Evolutionary conservation across 2,113 vertebrate species (phyloP).

Genomic region (Corynorhinus townsendii): DNA sequence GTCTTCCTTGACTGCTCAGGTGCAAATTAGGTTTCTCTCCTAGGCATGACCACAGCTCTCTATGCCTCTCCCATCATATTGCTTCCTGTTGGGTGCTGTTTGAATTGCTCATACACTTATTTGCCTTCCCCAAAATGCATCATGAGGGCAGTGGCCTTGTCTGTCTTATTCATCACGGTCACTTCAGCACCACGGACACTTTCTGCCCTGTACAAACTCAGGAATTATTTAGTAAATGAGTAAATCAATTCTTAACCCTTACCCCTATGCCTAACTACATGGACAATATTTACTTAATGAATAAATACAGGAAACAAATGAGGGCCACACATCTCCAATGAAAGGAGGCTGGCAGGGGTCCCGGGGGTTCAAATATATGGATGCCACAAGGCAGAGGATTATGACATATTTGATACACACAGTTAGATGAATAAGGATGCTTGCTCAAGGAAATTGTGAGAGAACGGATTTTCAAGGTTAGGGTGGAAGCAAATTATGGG

Average conservation of each 20-base stretch:
- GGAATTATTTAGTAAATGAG: background rate
- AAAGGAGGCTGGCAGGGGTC: background rate
- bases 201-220: background rate
- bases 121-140: background rate
- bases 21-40: background rate
- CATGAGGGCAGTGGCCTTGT: accelerated
- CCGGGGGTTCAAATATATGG: background rate
- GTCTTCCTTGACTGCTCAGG: background rate
- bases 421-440: background rate
- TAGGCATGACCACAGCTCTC: background rate
- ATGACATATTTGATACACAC: accelerated
- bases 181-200: background rate
- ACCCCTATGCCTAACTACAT: background rate
- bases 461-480: background rate
- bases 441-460: background rate
- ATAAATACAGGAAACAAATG: background rate
- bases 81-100: background rate
- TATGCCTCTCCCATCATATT: background rate
- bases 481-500: background rate
- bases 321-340: background rate
- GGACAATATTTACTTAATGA: background rate
- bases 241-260: background rate
- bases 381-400: background rate
- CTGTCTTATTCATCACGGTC: accelerated
- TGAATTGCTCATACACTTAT: background rate